phyloP scores from a whole-genome alignment of 2,797 vertebrate genomes.

The Pangasius mekongensis region DNA sequence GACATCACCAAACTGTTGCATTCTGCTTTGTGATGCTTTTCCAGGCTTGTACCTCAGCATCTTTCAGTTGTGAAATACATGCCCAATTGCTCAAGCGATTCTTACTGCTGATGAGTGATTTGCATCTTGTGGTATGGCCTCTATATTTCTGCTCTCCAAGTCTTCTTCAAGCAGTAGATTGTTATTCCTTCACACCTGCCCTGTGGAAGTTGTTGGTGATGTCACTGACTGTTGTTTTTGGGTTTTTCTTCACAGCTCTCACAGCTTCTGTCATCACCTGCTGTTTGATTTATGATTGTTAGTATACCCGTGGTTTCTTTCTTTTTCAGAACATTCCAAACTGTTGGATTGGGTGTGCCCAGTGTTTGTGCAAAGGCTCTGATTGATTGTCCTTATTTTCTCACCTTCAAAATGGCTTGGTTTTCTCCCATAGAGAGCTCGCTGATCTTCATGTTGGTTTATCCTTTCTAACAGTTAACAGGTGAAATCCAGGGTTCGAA shows the following conservation, averaged over 20 bases:
- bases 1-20: not conserved
- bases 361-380: not conserved
- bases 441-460: not conserved
- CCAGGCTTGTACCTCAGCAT: too few relatives aligned
- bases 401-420: not conserved
- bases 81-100: not conserved
- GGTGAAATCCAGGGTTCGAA: not conserved
- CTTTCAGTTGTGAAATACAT: not conserved
- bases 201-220: not conserved
- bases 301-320: not conserved
- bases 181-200: not conserved
- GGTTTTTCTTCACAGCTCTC: not conserved
- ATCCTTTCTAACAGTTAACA: not conserved
- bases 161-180: not conserved
- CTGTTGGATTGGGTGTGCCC: not conserved
- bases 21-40: not conserved
- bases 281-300: not conserved
- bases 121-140: not conserved
- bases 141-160: not conserved
- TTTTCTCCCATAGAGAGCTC: not conserved
- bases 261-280: not conserved
- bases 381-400: not conserved
- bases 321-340: not conserved
- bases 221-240: not conserved
- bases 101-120: not conserved